Percentiles rank a stretch among this genome's conserved stretches.
Conservation (phyloP, 2,888 invertebrate species). For the Drosophila paramelanica region DNA sequence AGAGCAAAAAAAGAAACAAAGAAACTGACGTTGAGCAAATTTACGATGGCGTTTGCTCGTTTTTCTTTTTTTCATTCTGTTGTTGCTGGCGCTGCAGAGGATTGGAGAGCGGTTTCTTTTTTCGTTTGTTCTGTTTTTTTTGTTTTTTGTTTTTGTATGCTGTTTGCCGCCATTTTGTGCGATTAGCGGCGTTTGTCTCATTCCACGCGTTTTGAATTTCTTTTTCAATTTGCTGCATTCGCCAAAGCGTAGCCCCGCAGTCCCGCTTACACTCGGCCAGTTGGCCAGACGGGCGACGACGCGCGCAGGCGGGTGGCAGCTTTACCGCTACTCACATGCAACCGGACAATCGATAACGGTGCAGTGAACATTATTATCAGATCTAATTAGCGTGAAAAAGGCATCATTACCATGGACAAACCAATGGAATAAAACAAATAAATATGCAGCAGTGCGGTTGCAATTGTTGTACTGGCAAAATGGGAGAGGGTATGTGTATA, state of each 20-base stretch:
- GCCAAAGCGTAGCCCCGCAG: neutral
- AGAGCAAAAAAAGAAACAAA: slow-evolving; percentile 8
- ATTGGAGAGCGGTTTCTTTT: slow-evolving; percentile 26
- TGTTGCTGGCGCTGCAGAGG: slow-evolving; percentile 24
- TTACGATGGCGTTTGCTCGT: slow-evolving; percentile 42
- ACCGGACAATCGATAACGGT: slow-evolving; percentile 45
- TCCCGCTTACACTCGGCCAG: slow-evolving; percentile 21
- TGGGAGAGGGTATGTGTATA: neutral
- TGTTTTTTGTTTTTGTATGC: slow-evolving; percentile 12
- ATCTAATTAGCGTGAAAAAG: slow-evolving; percentile 34
- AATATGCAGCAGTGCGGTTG: neutral
- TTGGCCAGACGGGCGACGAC: slow-evolving; percentile 17
- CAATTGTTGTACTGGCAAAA: too few relatives aligned
- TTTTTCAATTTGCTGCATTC: slow-evolving; percentile 52
- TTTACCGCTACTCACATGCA: slow-evolving; percentile 30
- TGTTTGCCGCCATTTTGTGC: slow-evolving; percentile 76
- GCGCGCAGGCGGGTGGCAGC: neutral
- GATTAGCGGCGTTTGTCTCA: slow-evolving; percentile 62
- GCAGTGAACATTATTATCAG: slow-evolving; percentile 29
- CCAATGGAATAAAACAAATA: neutral
- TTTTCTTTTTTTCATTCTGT: slow-evolving; percentile 17
- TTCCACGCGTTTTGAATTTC: slow-evolving; percentile 10
- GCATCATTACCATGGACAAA: slow-evolving; percentile 5
- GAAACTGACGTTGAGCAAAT: slow-evolving; percentile 62
- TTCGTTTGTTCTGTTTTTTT: slow-evolving; percentile 15